phyloP scores from a whole-genome alignment of 2,888 invertebrate genomes.

The Idaea biselata region DNA sequence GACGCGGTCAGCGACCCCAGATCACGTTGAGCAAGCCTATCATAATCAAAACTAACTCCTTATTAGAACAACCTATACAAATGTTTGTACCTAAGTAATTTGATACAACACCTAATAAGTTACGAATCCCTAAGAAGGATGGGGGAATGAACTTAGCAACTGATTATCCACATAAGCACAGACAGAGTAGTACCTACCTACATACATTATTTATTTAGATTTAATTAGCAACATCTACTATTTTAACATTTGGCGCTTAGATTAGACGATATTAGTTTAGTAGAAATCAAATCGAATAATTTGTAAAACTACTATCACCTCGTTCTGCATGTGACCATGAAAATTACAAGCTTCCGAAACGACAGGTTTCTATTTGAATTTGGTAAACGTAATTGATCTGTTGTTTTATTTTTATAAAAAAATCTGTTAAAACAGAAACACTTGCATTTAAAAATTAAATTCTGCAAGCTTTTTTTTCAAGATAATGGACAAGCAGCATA shows the following conservation, averaged over 20 bases:
- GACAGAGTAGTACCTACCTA: neutral
- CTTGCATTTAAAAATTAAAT: too few relatives aligned
- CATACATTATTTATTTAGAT: neutral
- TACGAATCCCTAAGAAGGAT: neutral
- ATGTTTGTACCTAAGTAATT: neutral
- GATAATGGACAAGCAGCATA: too few relatives aligned
- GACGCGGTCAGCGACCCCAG: neutral
- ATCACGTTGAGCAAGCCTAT: neutral
- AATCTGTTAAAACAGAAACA: too few relatives aligned
- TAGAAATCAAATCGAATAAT: neutral
- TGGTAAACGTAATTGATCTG: too few relatives aligned
- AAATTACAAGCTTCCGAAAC: neutral
- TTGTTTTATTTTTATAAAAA: too few relatives aligned
- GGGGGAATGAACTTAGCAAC: neutral
- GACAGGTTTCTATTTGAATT: neutral
- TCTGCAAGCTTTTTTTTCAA: too few relatives aligned
- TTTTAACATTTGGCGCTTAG: neutral
- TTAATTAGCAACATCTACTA: neutral
- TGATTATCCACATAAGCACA: neutral
- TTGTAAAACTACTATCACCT: neutral
- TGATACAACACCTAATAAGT: neutral
- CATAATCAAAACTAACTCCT: neutral
- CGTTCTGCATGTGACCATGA: neutral
- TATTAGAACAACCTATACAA: neutral
- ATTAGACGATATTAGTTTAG: neutral